Base-by-base conservation (phyloP, 2,113 vertebrate genomes). In the Orientallactaga bullata region DNA sequence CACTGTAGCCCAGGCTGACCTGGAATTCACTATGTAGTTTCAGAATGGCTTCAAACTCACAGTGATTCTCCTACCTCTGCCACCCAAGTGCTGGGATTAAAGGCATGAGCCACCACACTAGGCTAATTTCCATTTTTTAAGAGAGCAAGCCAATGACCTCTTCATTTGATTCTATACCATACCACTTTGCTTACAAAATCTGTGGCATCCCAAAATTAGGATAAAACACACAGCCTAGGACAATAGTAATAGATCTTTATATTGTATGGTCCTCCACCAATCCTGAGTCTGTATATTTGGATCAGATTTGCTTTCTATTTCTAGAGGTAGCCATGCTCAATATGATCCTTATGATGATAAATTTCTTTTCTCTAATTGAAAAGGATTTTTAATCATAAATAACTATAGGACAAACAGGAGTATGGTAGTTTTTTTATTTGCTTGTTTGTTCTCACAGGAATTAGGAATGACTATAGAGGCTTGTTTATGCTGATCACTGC, bases 251-350 rank as follows among this genome's bases (percentile, higher is more conserved):
- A 51, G 2, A 32, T 72, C 11, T 92, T 74, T 24, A 18, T 23
- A 58, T 7, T 32, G 35, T 26, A 21, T 23, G 2, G 6, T 5
- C 1, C 6, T 9, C 2, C 2, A 35, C 13, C 55, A 73, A 26
- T 18, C 30, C 3, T 11, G 4, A 7, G n/a, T 61, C 0, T 90
- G 24, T 77, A 30, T 0, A 39, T 88, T 66, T 89, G 11, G 13
- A 35, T 7, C 32, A 77, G 6, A 3, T 90, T 92, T 55, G 2
- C 4, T 78, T 74, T 68, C 21, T 68, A 7, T 88, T 83, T 58
- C 71, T 76, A 69, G 32, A 72, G 73, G 8, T 73, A 90, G 4
- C 17, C 60, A 13, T 84, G 15, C 1, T 66, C 12, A 26, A n/a
- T 28, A 30, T 65, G 3, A 94, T 71, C 10, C 18, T 93, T 65